Evolutionary conservation across 2,888 invertebrate genomes (phyloP).

Genomic region (Panorpa germanica): DNA sequence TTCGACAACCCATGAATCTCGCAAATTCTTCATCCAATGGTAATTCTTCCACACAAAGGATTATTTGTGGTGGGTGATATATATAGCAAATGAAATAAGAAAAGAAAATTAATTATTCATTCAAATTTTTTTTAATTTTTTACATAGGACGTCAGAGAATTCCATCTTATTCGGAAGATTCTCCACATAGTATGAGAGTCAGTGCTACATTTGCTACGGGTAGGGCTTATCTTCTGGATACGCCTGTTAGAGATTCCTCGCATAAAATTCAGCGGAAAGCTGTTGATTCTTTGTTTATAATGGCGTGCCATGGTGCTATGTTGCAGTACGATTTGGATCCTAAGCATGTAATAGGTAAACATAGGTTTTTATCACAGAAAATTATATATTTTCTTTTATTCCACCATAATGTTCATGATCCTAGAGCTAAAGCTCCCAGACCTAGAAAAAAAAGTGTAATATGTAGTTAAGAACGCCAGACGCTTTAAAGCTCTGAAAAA

Average conservation of each 20-base stretch:
- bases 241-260: constrained; percentile 22
- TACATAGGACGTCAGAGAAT: constrained; percentile 41
- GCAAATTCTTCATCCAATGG: constrained; percentile 26
- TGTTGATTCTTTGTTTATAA: constrained; percentile 72
- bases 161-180: constrained; percentile 52
- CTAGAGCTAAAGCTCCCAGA: not conserved
- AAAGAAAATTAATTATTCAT: not conserved
- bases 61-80: constrained; percentile 26
- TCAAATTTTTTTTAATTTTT: constrained; percentile 1
- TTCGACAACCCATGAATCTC: constrained; percentile 42
- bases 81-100: not conserved
- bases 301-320: constrained; percentile 74
- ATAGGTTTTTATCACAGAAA: constrained; percentile 3
- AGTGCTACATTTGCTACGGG: constrained; percentile 62
- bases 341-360: constrained; percentile 34
- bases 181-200: constrained; percentile 50
- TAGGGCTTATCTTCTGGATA: constrained; percentile 43
- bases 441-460: no score
- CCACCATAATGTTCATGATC: not conserved
- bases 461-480: no score
- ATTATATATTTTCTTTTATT: constrained; percentile 5
- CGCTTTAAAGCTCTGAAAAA: no score
- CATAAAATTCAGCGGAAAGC: constrained; percentile 31
- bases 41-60: constrained; percentile 28
- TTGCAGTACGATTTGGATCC: constrained; percentile 81